phyloP scores from a whole-genome alignment of 2,113 vertebrate species.

The Tachuris rubrigastra region DNA sequence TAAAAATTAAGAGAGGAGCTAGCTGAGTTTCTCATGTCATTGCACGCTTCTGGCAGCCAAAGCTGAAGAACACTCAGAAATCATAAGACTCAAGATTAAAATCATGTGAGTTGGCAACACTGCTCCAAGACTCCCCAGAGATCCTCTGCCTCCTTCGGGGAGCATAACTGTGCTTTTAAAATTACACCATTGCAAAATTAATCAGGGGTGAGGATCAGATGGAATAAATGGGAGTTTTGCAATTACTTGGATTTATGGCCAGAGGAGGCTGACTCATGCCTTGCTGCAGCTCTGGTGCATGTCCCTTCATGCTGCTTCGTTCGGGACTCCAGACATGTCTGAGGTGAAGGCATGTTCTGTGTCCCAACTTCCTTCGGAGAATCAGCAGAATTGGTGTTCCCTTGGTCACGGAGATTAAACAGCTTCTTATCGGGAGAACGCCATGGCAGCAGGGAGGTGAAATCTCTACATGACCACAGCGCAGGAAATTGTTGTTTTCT shows the following conservation, averaged over 20 bases:
- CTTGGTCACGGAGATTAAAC: neutral
- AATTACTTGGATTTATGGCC: neutral
- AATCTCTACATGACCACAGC: neutral
- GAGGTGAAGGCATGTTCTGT: neutral
- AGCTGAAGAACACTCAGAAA: neutral
- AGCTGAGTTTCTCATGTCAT: neutral
- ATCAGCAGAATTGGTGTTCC: neutral
- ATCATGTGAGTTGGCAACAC: slow-evolving; percentile 13
- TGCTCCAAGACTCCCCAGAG: neutral
- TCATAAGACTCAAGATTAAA: slow-evolving; percentile 8
- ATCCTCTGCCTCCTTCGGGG: neutral
- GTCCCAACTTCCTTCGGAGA: neutral
- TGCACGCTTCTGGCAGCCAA: neutral
- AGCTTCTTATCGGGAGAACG: neutral
- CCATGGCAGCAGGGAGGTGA: neutral
- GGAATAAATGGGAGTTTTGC: neutral
- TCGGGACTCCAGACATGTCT: neutral
- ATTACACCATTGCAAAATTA: neutral
- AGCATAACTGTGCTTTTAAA: neutral
- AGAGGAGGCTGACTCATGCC: slow-evolving; percentile 11
- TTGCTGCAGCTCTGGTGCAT: neutral
- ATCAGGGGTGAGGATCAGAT: neutral
- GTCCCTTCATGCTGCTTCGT: neutral
- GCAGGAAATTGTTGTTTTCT: neutral
- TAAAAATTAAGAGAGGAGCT: slow-evolving; percentile 17